Percentiles rank a stretch among this genome's conserved stretches.
These are phyloP conservation scores for Caenorhabditis imperialis DNA, from an alignment of 2,888 invertebrate species.

Conservation along the genomic window DNA sequence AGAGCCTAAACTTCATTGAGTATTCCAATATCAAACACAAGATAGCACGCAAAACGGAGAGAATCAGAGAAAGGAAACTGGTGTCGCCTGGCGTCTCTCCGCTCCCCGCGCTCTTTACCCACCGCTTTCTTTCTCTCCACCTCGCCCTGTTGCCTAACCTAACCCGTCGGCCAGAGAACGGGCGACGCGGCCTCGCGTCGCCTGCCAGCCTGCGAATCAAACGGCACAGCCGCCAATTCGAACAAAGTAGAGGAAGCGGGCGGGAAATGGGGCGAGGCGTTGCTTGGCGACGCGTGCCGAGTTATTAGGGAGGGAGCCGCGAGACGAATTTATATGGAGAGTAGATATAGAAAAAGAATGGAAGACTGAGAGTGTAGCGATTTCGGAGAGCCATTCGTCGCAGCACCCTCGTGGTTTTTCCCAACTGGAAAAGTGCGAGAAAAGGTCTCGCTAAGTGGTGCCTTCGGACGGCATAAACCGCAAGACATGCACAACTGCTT, in stretches of 20 bases:
- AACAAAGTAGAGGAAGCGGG: slow-evolving; percentile 25
- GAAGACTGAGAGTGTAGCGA: slow-evolving; percentile 48
- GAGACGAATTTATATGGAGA: slow-evolving; percentile 44
- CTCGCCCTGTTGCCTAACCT: slow-evolving; percentile 12
- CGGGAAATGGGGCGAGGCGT: slow-evolving; percentile 25
- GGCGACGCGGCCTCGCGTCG: slow-evolving; percentile 42
- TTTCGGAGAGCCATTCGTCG: slow-evolving; percentile 21
- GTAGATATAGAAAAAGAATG: slow-evolving; percentile 53
- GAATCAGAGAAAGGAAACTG: slow-evolving; percentile 26
- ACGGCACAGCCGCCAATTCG: slow-evolving; percentile 33
- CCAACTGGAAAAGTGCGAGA: slow-evolving; percentile 38
- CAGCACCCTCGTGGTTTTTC: slow-evolving; percentile 32
- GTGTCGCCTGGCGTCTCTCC: slow-evolving; percentile 16
- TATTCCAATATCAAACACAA: slow-evolving; percentile 38
- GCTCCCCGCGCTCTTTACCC: slow-evolving; percentile 11
- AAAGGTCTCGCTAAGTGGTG: slow-evolving; percentile 33
- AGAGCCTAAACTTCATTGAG: slow-evolving; percentile 48
- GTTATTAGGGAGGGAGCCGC: slow-evolving; percentile 44
- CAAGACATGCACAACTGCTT: slow-evolving; percentile 37
- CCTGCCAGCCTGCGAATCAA: slow-evolving; percentile 47
- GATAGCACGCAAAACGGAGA: slow-evolving; percentile 19
- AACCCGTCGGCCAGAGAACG: slow-evolving; percentile 18
- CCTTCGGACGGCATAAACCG: slow-evolving; percentile 10
- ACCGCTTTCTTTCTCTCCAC: slow-evolving; percentile 26
- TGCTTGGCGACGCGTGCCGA: slow-evolving; percentile 42